Evolutionary conservation across 1,140 invertebrate genomes (phyloP).

Genomic region (fruit fly (Drosophila melanogaster)): DNA sequence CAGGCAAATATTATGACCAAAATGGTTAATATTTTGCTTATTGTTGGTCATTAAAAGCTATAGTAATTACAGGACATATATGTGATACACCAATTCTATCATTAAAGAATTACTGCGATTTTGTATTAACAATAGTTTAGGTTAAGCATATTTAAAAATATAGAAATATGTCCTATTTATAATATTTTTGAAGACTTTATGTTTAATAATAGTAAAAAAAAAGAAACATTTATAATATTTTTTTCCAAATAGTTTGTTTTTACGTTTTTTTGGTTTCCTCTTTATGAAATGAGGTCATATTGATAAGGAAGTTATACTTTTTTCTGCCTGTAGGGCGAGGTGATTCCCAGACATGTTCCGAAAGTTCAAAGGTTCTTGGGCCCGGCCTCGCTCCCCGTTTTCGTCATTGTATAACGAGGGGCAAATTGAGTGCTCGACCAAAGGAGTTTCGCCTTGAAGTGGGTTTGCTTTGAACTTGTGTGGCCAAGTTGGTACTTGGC

Average conservation of each 20-base stretch:
- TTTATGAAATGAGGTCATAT: neutral
- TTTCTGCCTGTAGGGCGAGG: slow-evolving; percentile 1
- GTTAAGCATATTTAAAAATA: neutral
- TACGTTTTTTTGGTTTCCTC: neutral
- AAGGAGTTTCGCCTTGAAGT: slow-evolving; percentile 65
- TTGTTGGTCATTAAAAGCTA: neutral
- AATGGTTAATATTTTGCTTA: neutral
- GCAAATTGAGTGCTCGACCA: slow-evolving; percentile 65
- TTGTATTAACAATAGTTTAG: neutral
- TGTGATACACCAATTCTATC: neutral
- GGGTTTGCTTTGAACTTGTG: slow-evolving; percentile 69
- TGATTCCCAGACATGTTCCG: slow-evolving; percentile 21
- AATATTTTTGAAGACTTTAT: too few relatives aligned
- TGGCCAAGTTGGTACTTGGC: slow-evolving; percentile 47
- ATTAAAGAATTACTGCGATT: neutral
- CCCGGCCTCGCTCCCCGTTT: slow-evolving; percentile 24
- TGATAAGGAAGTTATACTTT: neutral
- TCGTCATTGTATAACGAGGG: slow-evolving; percentile 68
- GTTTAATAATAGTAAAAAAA: too few relatives aligned
- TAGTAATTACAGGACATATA: neutral
- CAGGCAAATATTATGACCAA: neutral
- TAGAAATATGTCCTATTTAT: neutral
- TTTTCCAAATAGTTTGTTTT: too few relatives aligned
- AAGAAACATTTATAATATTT: too few relatives aligned
- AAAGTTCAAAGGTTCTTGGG: slow-evolving; percentile 77